Conservation (phyloP, 1,140 invertebrate genomes). For the Scaptomyza hsui region DNA sequence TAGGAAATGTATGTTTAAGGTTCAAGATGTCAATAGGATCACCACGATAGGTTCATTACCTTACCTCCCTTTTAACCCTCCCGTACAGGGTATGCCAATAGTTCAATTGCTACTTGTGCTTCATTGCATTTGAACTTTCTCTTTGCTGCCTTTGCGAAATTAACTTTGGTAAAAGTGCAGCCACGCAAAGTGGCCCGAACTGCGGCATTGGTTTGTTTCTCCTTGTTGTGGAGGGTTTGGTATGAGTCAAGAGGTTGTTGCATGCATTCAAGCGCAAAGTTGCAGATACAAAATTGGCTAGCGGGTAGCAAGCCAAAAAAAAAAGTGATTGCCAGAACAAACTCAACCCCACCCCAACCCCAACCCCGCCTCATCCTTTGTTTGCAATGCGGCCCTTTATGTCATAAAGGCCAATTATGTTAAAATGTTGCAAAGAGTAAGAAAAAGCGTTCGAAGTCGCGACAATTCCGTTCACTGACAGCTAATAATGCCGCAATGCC, state of each 20-base stretch:
- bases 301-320: constrained; percentile 71
- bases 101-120: constrained; percentile 16
- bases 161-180: constrained; percentile 74
- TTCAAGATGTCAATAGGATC: no score
- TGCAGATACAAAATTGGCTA: constrained; percentile 82
- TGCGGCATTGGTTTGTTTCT: constrained; percentile 34
- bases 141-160: constrained; percentile 57
- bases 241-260: constrained; percentile 58
- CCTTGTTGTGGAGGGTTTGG: constrained; percentile 12
- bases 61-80: not conserved
- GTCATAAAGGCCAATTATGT: constrained; percentile 81
- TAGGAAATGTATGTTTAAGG: no score
- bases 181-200: constrained; percentile 70
- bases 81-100: constrained; percentile 8
- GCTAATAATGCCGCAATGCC: constrained; percentile 76
- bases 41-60: no score
- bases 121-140: constrained; percentile 30
- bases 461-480: constrained; percentile 80
- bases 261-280: constrained; percentile 82
- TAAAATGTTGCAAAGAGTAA: constrained; percentile 69
- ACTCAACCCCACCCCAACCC: not conserved
- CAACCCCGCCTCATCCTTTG: no score
- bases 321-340: constrained; percentile 56
- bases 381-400: constrained; percentile 53
- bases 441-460: constrained; percentile 63